Evolutionary conservation across 2,113 vertebrate species (phyloP).

Genomic region (Antidorcas marsupialis): DNA sequence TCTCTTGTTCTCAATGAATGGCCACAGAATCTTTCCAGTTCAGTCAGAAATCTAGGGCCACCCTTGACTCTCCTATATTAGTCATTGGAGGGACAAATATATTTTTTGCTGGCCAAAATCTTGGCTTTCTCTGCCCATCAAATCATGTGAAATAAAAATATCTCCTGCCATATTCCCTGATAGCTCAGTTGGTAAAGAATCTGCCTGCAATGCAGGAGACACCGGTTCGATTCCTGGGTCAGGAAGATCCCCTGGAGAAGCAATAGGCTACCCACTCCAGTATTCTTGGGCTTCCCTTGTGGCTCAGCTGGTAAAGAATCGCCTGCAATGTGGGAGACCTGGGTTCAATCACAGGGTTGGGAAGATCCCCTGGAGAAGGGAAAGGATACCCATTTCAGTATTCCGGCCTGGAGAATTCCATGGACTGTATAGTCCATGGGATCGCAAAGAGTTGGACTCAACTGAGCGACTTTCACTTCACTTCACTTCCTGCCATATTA

Average conservation of each 20-base stretch:
- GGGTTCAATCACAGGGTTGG: background rate
- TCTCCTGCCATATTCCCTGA: background rate
- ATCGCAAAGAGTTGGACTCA: background rate
- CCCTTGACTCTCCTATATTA: background rate
- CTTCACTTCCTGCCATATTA: background rate
- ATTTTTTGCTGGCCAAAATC: background rate
- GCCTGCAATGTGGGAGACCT: background rate
- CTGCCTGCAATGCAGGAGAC: background rate
- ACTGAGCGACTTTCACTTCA: background rate
- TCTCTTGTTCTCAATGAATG: background rate
- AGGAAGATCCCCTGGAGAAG: background rate
- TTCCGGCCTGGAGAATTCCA: background rate
- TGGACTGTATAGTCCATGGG: background rate
- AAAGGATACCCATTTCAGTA: background rate
- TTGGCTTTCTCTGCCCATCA: background rate
- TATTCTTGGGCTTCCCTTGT: background rate
- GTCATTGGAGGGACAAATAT: background rate
- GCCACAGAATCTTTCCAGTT: background rate
- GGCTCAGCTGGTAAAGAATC: background rate
- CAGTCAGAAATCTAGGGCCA: background rate
- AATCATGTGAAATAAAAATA: background rate
- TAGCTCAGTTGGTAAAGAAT: background rate
- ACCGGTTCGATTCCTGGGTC: fast-evolving
- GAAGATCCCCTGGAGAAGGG: background rate
- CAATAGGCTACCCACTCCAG: background rate